Evolutionary conservation across 2,888 invertebrate genomes (phyloP), one percentile per base, ranked within the genome.

Genomic region (Cheilosia vernalis): DNA sequence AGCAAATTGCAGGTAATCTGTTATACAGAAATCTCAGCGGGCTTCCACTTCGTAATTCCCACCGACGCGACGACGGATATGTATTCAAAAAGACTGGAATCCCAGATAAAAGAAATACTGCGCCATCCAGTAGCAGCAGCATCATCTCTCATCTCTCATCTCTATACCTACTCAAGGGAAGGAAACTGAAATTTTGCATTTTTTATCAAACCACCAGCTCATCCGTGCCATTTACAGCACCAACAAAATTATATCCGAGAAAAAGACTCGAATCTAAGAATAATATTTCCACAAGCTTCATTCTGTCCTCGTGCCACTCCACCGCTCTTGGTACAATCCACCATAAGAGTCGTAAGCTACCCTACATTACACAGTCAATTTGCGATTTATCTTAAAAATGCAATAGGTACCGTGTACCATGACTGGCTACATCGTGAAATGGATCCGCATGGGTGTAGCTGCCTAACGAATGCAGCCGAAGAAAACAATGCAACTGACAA

Each of bases 1-100:
- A 70, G 60, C 42, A 76, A 80, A 85, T 80, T 80, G 85, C 80
- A 85, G 80, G 80, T 85, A 76, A 85, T 85, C 70, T 80, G 70
- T 80, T 85, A 80, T 76, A 69, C 24, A 56, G 69, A 76, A 80
- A 85, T 85, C 76, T 85, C 76, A 42, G 66, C 47, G 76, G 72
- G 66, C 70, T 80, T 76, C 56, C 76, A 85, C 85, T 85, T 42
- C 51, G 76, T 80, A 85, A 80, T 70, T 80, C 76, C 72, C 61
- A 55, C 37, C 37, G 13, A 37, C 27, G 5, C 27, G 27, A 70
- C 66, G 85, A 73, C 55, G 61, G 73, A 66, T 73, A 76, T 66
- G 63, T 58, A 72, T 61, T 69, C 47, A 56, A 60, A 66, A 64
- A 37, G 40, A 27, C 55, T 44, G 24, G 42, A 76, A 80, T 49